Evolutionary conservation across 2,797 vertebrate species (phyloP).

Genomic region (Liasis olivaceus): DNA sequence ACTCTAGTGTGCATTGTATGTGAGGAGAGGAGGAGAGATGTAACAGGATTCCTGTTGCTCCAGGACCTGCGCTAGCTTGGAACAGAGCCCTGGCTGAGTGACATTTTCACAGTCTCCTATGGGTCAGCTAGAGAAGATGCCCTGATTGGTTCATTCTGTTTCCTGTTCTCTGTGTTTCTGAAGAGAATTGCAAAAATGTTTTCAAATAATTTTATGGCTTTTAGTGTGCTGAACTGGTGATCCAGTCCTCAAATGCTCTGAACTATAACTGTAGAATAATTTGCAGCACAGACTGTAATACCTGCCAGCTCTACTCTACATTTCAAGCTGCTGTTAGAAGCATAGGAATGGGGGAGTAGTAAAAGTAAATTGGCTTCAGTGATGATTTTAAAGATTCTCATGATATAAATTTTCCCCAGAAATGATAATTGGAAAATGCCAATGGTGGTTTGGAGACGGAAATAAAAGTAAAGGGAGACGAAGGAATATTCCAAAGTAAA

Average conservation of each 20-base stretch:
- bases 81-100: background rate
- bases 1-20: background rate
- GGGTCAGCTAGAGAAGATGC: background rate
- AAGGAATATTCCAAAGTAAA: background rate
- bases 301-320: too few relatives aligned
- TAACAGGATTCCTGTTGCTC: background rate
- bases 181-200: background rate
- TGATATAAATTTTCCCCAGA: too few relatives aligned
- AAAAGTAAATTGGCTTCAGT: background rate
- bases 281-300: background rate
- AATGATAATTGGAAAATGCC: background rate
- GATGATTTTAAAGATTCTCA: conserved; percentile 1
- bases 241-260: background rate
- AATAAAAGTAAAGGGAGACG: background rate
- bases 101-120: background rate
- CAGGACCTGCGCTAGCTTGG: background rate
- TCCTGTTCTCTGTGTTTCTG: background rate
- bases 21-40: background rate
- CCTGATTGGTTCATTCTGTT: background rate
- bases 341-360: background rate
- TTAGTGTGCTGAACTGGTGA: background rate
- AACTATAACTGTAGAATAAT: background rate
- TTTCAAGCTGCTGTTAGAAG: background rate
- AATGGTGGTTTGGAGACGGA: background rate
- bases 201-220: background rate